These are phyloP conservation scores for Calameuta filiformis DNA, from an alignment of 2,888 invertebrate species.

Conservation along the genomic window DNA sequence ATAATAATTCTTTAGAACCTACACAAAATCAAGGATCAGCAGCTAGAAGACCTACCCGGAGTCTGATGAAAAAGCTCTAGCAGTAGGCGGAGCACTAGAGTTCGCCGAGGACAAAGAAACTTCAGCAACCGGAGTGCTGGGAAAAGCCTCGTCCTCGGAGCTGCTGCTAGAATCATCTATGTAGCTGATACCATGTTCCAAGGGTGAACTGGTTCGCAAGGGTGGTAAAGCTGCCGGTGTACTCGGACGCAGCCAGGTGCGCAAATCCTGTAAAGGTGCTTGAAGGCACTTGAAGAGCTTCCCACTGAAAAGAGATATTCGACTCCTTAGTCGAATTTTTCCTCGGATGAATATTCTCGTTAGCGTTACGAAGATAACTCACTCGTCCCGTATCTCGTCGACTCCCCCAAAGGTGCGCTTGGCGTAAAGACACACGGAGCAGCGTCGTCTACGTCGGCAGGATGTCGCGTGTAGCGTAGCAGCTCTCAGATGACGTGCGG, in stretches of 20 bases:
- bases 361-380: slow-evolving; percentile 38
- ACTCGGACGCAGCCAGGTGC: slow-evolving; percentile 69
- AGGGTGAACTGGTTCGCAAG: slow-evolving; percentile 56
- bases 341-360: background rate
- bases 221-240: slow-evolving; percentile 40
- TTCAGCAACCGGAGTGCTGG: slow-evolving; percentile 69
- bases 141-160: slow-evolving; percentile 62
- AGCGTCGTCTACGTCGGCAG: slow-evolving; percentile 67
- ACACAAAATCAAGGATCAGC: slow-evolving; percentile 18
- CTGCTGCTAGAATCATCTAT: slow-evolving; percentile 59
- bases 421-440: slow-evolving; percentile 72
- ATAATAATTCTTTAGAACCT: background rate
- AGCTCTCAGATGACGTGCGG: slow-evolving; percentile 66
- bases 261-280: slow-evolving; percentile 70
- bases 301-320: slow-evolving; percentile 58
- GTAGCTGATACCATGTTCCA: slow-evolving; percentile 57
- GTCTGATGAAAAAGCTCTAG: slow-evolving; percentile 62
- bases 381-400: slow-evolving; percentile 66
- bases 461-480: slow-evolving; percentile 60
- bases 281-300: slow-evolving; percentile 72
- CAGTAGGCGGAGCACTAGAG: slow-evolving; percentile 51
- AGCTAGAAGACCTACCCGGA: slow-evolving; percentile 50
- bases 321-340: background rate
- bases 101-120: slow-evolving; percentile 56
- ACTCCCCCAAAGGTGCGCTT: slow-evolving; percentile 71